Evolutionary conservation across 2,113 vertebrate genomes (phyloP).

Genomic region (Lucifuga dentata): DNA sequence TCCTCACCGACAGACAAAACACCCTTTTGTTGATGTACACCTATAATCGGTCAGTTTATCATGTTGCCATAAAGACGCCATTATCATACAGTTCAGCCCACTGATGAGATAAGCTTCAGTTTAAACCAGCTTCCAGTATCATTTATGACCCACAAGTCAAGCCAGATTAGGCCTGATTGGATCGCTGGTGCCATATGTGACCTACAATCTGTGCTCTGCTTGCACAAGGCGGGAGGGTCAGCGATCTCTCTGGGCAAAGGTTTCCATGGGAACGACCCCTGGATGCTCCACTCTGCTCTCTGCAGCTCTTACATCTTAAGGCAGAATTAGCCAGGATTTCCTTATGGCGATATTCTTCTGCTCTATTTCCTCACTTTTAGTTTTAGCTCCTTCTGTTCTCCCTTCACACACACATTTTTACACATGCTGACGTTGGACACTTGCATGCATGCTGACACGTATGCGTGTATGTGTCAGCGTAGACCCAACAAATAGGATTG

Average conservation of each 20-base stretch:
- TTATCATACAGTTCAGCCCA: constrained; percentile 51
- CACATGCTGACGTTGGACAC: background rate
- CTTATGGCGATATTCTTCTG: constrained; percentile 78
- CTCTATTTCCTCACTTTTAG: constrained; percentile 78
- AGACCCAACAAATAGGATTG: constrained; percentile 9
- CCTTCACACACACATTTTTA: background rate
- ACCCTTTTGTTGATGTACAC: constrained; percentile 55
- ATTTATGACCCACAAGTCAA: constrained; percentile 80
- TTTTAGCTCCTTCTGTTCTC: constrained; percentile 48
- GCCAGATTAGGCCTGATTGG: constrained; percentile 85
- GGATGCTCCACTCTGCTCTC: constrained; percentile 71
- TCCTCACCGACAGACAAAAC: constrained; percentile 12
- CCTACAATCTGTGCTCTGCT: constrained; percentile 82
- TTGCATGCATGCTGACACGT: constrained; percentile 14
- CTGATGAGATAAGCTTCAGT: constrained; percentile 65
- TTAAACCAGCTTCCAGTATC: constrained; percentile 76
- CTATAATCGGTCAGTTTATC: constrained; percentile 62
- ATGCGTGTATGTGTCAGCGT: constrained; percentile 7
- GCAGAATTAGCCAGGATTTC: constrained; percentile 76
- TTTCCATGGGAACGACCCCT: constrained; percentile 85
- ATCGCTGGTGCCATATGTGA: constrained; percentile 85
- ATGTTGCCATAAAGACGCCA: constrained; percentile 50
- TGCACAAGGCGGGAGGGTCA: constrained; percentile 77
- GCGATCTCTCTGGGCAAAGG: constrained; percentile 82
- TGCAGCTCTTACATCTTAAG: constrained; percentile 66